Conservation (phyloP, 1,140 invertebrate genomes). For the Conus betulinus region DNA sequence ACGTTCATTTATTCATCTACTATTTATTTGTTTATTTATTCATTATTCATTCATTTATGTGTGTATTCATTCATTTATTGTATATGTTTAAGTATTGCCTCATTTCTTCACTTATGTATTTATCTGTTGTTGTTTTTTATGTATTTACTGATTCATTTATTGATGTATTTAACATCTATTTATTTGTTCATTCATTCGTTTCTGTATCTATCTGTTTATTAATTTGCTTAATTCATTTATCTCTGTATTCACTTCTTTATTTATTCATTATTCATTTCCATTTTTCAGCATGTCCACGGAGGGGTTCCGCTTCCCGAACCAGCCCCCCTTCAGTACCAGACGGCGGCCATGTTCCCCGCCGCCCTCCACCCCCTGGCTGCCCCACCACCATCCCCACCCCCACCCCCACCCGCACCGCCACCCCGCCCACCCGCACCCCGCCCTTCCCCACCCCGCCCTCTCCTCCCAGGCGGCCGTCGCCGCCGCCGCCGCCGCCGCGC, state of each 20-base stretch:
- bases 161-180: neutral
- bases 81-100: too few species aligned
- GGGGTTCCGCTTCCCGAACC: constrained; percentile 21
- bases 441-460: neutral
- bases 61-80: too few species aligned
- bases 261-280: neutral
- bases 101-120: too few species aligned
- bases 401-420: neutral
- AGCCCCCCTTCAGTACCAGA: constrained; percentile 21
- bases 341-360: constrained; percentile 20
- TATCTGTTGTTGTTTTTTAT: too few species aligned
- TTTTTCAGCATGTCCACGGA: constrained; percentile 14
- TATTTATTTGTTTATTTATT: neutral
- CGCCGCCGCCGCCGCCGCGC: neutral
- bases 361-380: constrained; percentile 2
- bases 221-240: too few species aligned
- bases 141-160: neutral
- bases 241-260: neutral
- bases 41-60: too few species aligned
- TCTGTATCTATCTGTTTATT: too few species aligned
- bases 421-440: neutral
- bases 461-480: neutral
- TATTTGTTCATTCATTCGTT: neutral
- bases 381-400: constrained; percentile 24
- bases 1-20: too few species aligned